These are phyloP conservation scores for Agrochola circellaris DNA, from an alignment of 2,888 invertebrate species.

Conservation along the genomic window DNA sequence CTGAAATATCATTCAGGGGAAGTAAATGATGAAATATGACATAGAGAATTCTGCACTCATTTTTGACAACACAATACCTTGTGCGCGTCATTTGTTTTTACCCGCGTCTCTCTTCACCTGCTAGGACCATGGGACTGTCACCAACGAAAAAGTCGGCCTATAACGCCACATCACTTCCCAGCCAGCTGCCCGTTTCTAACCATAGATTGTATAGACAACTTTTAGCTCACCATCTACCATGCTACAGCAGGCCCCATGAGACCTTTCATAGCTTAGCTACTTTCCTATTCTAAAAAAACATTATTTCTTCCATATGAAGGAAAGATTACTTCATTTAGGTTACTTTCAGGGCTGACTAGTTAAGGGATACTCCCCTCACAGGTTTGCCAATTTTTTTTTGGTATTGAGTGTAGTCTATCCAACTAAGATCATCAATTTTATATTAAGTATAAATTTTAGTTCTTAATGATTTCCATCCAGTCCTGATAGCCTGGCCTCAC, in stretches of 20 bases:
- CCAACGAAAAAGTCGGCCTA: too few relatives aligned
- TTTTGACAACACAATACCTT: too few relatives aligned
- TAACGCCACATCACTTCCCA: neutral
- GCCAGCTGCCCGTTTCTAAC: neutral
- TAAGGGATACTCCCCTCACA: neutral
- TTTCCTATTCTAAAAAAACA: neutral
- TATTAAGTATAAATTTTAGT: neutral
- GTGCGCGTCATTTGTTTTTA: too few relatives aligned
- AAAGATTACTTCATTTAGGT: neutral
- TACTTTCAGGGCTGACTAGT: constrained; percentile 18
- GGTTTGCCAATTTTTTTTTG: neutral
- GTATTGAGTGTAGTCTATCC: neutral
- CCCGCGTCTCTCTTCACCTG: too few relatives aligned
- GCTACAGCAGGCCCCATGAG: neutral
- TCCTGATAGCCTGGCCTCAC: constrained; percentile 83
- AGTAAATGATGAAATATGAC: too few relatives aligned
- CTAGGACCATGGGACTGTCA: too few relatives aligned
- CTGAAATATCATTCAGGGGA: too few relatives aligned
- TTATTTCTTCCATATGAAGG: neutral
- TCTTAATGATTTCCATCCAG: constrained; percentile 61
- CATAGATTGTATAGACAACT: neutral
- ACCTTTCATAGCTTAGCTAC: neutral
- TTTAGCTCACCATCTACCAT: neutral
- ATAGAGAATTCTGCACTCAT: too few relatives aligned
- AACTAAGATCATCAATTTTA: neutral